Evolutionary conservation across 1,140 invertebrate species (phyloP), one percentile per base, ranked within the genome.

Genomic region (Paracyclopina nana): DNA sequence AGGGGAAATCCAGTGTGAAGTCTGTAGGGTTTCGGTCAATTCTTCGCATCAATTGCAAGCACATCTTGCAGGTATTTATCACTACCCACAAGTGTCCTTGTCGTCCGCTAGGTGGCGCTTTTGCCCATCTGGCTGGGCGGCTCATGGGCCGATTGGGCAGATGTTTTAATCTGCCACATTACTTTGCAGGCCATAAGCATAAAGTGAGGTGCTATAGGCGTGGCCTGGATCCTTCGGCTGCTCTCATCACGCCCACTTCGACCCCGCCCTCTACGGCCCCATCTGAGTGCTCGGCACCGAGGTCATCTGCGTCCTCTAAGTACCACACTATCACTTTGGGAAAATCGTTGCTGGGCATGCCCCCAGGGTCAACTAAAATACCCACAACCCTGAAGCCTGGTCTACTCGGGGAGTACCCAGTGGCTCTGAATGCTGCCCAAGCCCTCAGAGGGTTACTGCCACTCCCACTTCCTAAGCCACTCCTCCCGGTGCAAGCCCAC

Each of bases 41-140:
- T 48, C 45, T 8, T 48, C 45, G 12, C 45, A 48, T 30, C 45
- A 48, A 14, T 31, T 48, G 16, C 45, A 48, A 14, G 45, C 45
- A 28, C 45, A 48, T 48, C 22, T 48, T 28, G 14, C 20, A 14
- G 45, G 25, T 29, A 48, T 31, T 8, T 9, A 31, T 14, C 29
- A 31, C 29, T 9, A 31, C 9, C 14, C 29, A 31, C 29, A 14
- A 31, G 29, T 31, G 29, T 9, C 14, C 9, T 31, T 14, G 14
- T 9, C 9, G 29, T 9, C 9, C 29, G 9, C 29, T 9, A 31
- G 29, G 14, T 20, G n/a, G n/a, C n/a, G n/a, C 34, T 9, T 4
- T 38, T 38, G n/a, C 5, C 3, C 20, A 38, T 38, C 34, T 38
- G 5, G 2, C 3, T n/a, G n/a, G n/a, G n/a, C n/a, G n/a, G n/a